These are phyloP conservation scores for Lynx canadensis DNA, from an alignment of 2,113 vertebrate genomes.

Conservation along the genomic window DNA sequence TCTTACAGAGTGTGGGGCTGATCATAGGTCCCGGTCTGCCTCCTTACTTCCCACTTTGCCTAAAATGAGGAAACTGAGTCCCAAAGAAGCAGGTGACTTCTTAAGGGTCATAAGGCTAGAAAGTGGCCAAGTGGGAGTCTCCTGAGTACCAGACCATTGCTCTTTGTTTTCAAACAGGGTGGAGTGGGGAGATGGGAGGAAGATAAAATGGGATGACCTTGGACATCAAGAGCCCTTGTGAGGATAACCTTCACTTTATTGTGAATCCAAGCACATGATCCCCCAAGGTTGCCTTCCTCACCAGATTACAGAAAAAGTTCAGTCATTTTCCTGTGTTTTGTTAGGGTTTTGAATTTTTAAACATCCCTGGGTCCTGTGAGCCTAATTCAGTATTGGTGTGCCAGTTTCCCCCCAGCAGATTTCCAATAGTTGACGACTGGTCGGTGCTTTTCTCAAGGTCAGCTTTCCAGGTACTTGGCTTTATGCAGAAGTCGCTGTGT, in stretches of 20 bases:
- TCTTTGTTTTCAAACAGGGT: background rate
- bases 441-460: background rate
- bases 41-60: background rate
- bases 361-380: background rate
- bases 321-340: background rate
- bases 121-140: background rate
- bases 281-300: background rate
- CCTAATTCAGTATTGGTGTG: background rate
- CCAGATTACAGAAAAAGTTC: background rate
- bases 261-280: background rate
- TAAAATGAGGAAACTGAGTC: background rate
- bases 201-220: background rate
- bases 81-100: background rate
- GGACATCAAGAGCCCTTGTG: background rate
- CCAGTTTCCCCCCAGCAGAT: background rate
- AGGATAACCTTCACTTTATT: background rate
- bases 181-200: accelerated
- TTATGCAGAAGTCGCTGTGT: background rate
- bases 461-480: background rate
- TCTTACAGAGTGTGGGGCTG: background rate
- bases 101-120: background rate
- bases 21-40: background rate
- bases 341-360: conserved; percentile 16
- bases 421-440: background rate
- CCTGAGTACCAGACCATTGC: too few relatives aligned